These are phyloP conservation scores for Priocnemis perturbator DNA, from an alignment of 2,888 invertebrate species.

Conservation along the genomic window DNA sequence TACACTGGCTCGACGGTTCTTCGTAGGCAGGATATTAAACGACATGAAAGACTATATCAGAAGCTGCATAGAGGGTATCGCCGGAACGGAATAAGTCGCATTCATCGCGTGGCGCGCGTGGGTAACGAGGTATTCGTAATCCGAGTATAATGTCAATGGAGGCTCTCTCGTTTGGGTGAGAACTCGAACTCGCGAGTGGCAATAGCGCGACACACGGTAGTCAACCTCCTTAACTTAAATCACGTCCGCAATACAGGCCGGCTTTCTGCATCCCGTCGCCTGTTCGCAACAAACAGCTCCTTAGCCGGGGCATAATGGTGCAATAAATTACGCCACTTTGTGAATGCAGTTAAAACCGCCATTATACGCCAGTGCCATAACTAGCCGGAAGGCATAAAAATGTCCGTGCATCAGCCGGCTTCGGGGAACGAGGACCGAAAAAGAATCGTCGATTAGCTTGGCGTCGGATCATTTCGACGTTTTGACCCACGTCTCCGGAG, in stretches of 20 bases:
- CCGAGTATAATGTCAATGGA: constrained; percentile 37
- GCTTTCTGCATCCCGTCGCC: constrained; percentile 41
- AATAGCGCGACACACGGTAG: constrained; percentile 44
- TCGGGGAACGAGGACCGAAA: constrained; percentile 17
- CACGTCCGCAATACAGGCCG: constrained; percentile 53
- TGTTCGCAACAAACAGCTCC: constrained; percentile 54
- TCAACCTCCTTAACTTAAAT: constrained; percentile 55
- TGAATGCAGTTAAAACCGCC: constrained; percentile 56
- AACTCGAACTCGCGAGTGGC: constrained; percentile 20
- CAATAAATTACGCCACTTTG: constrained; percentile 61
- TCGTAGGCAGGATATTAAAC: too few species aligned
- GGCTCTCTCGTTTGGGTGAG: constrained; percentile 40
- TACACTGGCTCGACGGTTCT: too few species aligned
- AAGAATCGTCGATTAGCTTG: constrained; percentile 35
- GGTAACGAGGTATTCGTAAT: constrained; percentile 47
- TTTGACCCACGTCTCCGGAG: background rate
- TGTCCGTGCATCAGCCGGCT: constrained; percentile 37
- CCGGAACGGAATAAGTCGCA: too few species aligned
- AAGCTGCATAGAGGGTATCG: too few species aligned
- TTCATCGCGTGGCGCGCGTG: too few species aligned
- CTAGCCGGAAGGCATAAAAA: constrained; percentile 55
- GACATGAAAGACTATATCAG: too few species aligned
- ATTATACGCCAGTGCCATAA: constrained; percentile 53
- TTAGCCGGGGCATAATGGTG: constrained; percentile 58
- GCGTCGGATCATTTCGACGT: constrained; percentile 18